phyloP scores from a whole-genome alignment of 2,888 invertebrate species.

The Parnassius glacialis region DNA sequence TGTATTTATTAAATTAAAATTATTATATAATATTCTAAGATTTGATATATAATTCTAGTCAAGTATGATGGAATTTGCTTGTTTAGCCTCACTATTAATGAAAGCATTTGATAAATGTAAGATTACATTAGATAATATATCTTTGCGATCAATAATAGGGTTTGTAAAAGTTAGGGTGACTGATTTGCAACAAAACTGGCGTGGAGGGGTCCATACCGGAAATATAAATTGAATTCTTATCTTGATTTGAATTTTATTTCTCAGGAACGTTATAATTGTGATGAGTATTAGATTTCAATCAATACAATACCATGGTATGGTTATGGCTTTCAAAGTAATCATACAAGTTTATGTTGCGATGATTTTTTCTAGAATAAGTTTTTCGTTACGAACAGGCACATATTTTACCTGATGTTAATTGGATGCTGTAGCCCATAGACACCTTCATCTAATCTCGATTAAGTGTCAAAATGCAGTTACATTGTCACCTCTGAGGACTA shows the following conservation, averaged over 20 bases:
- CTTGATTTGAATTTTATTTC: slow-evolving; percentile 45
- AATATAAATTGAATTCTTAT: slow-evolving; percentile 71
- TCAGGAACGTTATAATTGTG: slow-evolving; percentile 3
- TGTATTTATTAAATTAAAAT: too few relatives aligned
- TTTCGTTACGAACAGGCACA: too few relatives aligned
- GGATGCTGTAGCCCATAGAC: too few relatives aligned
- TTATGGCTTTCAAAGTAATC: background rate
- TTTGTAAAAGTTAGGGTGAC: slow-evolving; percentile 50
- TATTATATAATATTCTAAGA: too few relatives aligned
- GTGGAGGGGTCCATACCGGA: slow-evolving; percentile 45
- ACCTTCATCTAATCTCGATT: too few relatives aligned
- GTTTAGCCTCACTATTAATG: slow-evolving; percentile 26
- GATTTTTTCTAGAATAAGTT: too few relatives aligned
- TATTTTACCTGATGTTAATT: too few relatives aligned
- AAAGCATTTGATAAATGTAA: slow-evolving; percentile 48
- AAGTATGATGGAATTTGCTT: slow-evolving; percentile 30
- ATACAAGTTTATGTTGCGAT: too few relatives aligned
- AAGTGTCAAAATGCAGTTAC: too few relatives aligned
- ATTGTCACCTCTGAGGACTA: too few relatives aligned
- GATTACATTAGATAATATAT: slow-evolving; percentile 38
- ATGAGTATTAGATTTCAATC: too few relatives aligned
- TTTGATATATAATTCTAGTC: background rate
- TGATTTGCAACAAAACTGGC: slow-evolving; percentile 69
- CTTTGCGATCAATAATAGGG: slow-evolving; percentile 42
- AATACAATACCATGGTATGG: too few relatives aligned